Evolutionary conservation across 2,797 vertebrate genomes (phyloP).

Genomic region (Echiichthys vipera): DNA sequence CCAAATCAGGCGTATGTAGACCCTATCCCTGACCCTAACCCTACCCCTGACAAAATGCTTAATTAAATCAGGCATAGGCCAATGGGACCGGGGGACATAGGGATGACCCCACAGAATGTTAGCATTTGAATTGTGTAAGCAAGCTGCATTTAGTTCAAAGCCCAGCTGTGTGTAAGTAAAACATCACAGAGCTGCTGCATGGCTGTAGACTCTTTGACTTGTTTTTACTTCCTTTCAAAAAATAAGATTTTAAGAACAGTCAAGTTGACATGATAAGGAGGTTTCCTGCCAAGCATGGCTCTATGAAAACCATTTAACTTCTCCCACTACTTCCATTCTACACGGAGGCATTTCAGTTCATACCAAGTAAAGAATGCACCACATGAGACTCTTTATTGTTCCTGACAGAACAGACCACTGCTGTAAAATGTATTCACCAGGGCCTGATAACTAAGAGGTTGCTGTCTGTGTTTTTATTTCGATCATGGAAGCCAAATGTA

Average conservation of each 20-base stretch:
- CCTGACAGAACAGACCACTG: neutral
- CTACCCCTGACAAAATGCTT: too few species aligned
- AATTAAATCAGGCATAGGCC: too few species aligned
- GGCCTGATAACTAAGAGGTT: constrained; percentile 31
- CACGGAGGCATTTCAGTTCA: neutral
- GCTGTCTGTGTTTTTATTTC: constrained; percentile 42
- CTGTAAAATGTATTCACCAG: constrained; percentile 23
- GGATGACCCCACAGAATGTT: too few species aligned
- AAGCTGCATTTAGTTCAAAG: too few species aligned
- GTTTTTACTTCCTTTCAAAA: too few species aligned
- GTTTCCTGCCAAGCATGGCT: neutral
- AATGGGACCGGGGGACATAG: too few species aligned
- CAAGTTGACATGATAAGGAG: too few species aligned
- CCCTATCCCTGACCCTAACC: too few species aligned
- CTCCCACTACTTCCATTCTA: neutral
- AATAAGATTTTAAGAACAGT: too few species aligned
- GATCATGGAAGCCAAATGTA: constrained; percentile 27
- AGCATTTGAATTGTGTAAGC: too few species aligned
- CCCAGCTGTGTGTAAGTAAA: too few species aligned
- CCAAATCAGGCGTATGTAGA: too few species aligned
- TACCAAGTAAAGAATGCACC: neutral
- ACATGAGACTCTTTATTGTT: constrained; percentile 2
- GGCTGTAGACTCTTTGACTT: neutral
- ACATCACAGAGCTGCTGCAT: neutral
- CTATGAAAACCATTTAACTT: constrained; percentile 12